phyloP scores from a whole-genome alignment of 2,113 vertebrate genomes.

The Ophthalmolycus amberensis region DNA sequence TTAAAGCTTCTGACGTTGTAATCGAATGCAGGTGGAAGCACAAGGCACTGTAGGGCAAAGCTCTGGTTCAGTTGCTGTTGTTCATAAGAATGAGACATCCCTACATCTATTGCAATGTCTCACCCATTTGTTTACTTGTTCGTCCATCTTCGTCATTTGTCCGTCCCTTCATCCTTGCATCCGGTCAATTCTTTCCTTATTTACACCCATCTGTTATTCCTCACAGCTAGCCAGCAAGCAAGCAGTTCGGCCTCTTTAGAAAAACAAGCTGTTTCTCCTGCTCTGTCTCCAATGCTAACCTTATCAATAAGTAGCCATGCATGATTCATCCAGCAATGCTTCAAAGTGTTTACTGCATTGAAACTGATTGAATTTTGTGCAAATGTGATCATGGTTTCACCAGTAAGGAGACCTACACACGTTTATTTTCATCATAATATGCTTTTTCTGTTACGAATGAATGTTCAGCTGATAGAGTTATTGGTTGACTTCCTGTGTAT shows the following conservation, averaged over 20 bases:
- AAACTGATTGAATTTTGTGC: background rate
- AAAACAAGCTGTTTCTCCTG: background rate
- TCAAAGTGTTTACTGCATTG: background rate
- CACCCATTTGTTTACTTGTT: background rate
- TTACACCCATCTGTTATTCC: constrained; percentile 1
- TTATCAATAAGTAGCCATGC: background rate
- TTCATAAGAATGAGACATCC: background rate
- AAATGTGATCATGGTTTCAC: background rate
- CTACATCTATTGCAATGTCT: background rate
- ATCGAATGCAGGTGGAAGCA: constrained; percentile 10
- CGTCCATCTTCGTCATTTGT: no score
- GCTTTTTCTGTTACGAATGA: background rate
- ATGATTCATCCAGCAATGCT: background rate
- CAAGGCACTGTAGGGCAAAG: background rate
- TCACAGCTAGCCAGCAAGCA: background rate
- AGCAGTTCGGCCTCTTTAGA: background rate
- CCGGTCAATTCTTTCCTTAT: background rate
- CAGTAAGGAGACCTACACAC: background rate
- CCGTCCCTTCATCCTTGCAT: background rate
- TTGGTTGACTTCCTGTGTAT: background rate
- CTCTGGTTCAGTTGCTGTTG: background rate
- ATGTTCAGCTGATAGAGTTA: background rate
- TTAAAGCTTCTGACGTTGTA: constrained; percentile 10
- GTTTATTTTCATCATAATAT: background rate
- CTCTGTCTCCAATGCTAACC: background rate